phyloP scores from a whole-genome alignment of 1,140 invertebrate species.

The Saccostrea glomerata region DNA sequence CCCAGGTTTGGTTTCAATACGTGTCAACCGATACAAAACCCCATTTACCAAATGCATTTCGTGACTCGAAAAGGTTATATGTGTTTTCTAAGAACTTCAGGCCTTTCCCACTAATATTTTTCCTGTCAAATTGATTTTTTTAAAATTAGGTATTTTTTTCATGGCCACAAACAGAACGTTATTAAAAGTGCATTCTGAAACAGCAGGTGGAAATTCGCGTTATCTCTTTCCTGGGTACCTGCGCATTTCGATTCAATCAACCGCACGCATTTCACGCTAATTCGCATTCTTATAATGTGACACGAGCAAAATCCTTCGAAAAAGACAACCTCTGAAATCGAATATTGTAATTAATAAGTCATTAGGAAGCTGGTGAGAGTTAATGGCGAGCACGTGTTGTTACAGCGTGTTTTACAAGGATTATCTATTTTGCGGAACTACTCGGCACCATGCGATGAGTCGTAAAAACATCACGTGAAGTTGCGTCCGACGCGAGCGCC shows the following conservation, averaged over 20 bases:
- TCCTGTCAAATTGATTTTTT: background rate
- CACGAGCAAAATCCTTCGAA: constrained; percentile 7
- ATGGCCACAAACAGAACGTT: background rate
- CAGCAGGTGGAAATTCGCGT: background rate
- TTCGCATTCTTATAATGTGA: background rate
- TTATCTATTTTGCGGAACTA: constrained; percentile 12
- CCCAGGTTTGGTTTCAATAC: background rate
- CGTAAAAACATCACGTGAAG: constrained; percentile 13
- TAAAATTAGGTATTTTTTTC: background rate
- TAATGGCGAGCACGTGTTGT: background rate
- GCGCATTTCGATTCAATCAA: background rate
- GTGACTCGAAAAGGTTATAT: background rate
- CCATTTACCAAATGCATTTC: background rate
- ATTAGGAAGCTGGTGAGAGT: constrained; percentile 11
- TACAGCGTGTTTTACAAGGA: constrained; percentile 13
- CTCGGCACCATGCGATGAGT: constrained; percentile 12
- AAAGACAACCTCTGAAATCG: constrained; percentile 18
- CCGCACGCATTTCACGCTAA: background rate
- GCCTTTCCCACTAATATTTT: background rate
- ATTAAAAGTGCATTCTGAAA: background rate
- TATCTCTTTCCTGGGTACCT: background rate
- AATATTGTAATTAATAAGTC: constrained; percentile 35
- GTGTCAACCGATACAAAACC: background rate
- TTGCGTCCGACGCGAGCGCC: background rate
- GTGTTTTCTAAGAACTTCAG: background rate